These are phyloP conservation scores for Trochalopteron elliotii DNA, from an alignment of 2,113 vertebrate genomes.

Conservation along the genomic window DNA sequence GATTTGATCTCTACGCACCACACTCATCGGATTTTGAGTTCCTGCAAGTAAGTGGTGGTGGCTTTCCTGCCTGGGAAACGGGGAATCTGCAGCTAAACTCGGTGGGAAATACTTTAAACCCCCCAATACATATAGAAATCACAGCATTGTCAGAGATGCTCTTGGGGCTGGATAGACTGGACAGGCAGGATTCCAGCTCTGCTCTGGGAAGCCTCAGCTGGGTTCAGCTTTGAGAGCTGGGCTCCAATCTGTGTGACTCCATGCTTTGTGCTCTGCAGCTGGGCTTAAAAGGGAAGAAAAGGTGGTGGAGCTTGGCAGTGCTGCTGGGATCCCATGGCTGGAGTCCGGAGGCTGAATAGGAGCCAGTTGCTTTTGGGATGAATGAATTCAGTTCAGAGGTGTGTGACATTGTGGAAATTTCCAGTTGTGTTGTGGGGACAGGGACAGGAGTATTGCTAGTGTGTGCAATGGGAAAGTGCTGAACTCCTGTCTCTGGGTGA, in stretches of 20 bases:
- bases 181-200: background rate
- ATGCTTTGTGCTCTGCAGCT: background rate
- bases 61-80: background rate
- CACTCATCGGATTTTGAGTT: background rate
- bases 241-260: fast-evolving
- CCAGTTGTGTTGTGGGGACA: no score
- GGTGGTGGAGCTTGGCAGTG: background rate
- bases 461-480: background rate
- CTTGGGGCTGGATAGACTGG: background rate
- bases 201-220: background rate
- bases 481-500: background rate
- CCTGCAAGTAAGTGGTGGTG: conserved; percentile 3
- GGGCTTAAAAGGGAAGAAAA: background rate
- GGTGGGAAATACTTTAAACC: background rate
- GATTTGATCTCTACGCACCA: background rate
- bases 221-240: fast-evolving
- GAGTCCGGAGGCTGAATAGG: background rate
- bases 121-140: fast-evolving
- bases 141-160: fast-evolving
- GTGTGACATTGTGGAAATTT: no score
- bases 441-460: no score
- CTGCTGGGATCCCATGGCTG: background rate
- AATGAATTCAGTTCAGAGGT: background rate
- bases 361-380: fast-evolving
- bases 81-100: background rate